Evolutionary conservation across 1,140 invertebrate genomes (phyloP).

Genomic region (Leptopilina clavipes): DNA sequence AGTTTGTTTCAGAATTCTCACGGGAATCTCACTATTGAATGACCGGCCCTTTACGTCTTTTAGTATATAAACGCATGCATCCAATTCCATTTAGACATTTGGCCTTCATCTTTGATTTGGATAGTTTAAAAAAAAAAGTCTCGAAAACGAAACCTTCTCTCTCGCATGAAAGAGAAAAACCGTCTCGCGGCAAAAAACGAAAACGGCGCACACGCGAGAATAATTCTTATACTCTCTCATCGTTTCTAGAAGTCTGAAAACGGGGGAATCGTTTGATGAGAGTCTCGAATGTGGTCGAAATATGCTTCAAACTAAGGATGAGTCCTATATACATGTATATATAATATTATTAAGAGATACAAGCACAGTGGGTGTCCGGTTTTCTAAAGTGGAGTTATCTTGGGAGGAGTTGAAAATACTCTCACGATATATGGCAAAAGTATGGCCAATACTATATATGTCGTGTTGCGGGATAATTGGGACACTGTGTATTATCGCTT

Average conservation of each 20-base stretch:
- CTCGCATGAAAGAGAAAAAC: slow-evolving; percentile 28
- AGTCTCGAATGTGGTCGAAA: neutral
- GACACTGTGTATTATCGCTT: slow-evolving; percentile 66
- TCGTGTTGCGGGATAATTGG: slow-evolving; percentile 66
- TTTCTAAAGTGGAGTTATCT: slow-evolving; percentile 1
- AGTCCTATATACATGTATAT: slow-evolving; percentile 18
- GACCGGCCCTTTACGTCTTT: slow-evolving; percentile 1
- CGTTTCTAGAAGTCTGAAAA: slow-evolving; percentile 8
- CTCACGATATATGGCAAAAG: slow-evolving; percentile 50
- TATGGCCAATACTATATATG: slow-evolving; percentile 43
- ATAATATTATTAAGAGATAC: neutral
- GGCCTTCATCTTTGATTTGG: slow-evolving; percentile 29
- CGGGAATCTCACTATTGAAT: slow-evolving; percentile 19
- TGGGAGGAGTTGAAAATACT: slow-evolving; percentile 57
- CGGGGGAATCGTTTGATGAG: neutral
- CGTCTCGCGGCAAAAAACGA: slow-evolving; percentile 32
- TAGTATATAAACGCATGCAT: slow-evolving; percentile 16
- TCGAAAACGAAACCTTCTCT: slow-evolving; percentile 15
- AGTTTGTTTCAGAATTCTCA: slow-evolving; percentile 28
- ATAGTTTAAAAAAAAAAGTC: neutral
- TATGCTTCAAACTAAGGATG: neutral
- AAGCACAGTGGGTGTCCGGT: slow-evolving; percentile 22
- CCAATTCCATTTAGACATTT: slow-evolving; percentile 15
- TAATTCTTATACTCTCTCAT: no score
- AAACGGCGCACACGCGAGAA: slow-evolving; percentile 19